phyloP scores from a whole-genome alignment of 2,797 vertebrate genomes.

The Tadarida brasiliensis region DNA sequence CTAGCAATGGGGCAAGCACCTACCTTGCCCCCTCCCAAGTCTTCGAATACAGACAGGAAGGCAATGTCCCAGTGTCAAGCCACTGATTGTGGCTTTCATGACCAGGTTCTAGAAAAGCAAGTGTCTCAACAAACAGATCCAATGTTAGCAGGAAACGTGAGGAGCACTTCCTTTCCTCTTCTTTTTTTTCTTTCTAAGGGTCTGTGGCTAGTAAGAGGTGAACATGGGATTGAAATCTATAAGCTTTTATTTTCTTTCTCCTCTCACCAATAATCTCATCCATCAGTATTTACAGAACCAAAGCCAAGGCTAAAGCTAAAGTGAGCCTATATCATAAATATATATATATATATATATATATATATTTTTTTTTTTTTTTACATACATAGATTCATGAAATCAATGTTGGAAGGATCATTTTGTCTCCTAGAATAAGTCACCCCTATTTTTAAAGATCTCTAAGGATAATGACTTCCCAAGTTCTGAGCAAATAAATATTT shows the following conservation, averaged over 20 bases:
- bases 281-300: neutral
- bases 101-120: neutral
- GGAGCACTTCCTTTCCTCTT: no score
- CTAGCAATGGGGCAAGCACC: neutral
- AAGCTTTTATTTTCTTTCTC: neutral
- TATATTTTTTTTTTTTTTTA: slow-evolving; percentile 13
- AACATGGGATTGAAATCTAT: neutral
- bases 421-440: slow-evolving; percentile 1
- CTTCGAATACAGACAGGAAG: neutral
- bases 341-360: no score
- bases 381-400: neutral
- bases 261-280: no score
- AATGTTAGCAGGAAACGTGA: neutral
- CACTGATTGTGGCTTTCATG: neutral
- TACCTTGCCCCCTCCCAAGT: neutral
- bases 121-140: neutral
- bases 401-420: neutral
- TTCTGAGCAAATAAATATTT: neutral
- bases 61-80: neutral
- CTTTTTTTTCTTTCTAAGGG: neutral
- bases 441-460: neutral
- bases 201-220: neutral
- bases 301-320: neutral
- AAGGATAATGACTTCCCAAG: neutral
- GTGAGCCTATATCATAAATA: neutral